Conservation (phyloP, 2,113 vertebrate genomes). For the Istiophorus platypterus region DNA sequence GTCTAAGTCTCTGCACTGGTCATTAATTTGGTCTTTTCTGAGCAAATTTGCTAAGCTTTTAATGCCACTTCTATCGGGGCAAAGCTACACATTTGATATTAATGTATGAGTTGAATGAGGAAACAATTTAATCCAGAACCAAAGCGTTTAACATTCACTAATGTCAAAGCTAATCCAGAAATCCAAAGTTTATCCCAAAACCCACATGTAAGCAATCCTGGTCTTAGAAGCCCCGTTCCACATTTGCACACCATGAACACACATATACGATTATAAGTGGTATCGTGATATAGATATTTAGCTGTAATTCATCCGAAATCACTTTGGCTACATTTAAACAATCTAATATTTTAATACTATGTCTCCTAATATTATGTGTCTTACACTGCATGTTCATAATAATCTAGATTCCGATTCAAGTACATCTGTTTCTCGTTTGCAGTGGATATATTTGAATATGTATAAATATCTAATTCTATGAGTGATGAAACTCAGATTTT, state of each 20-base stretch:
- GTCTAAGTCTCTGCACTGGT: slow-evolving; percentile 44
- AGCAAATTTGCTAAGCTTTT: slow-evolving; percentile 72
- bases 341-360: slow-evolving; percentile 58
- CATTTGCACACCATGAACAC: slow-evolving; percentile 23
- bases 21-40: slow-evolving; percentile 59
- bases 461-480: neutral
- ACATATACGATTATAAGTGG: slow-evolving; percentile 50
- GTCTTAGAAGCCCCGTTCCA: slow-evolving; percentile 13
- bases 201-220: slow-evolving; percentile 76
- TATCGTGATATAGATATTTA: slow-evolving; percentile 46
- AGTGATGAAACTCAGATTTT: neutral
- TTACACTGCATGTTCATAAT: neutral
- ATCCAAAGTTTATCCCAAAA: slow-evolving; percentile 78
- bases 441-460: neutral
- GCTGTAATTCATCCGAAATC: slow-evolving; percentile 64
- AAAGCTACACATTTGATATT: slow-evolving; percentile 70
- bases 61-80: slow-evolving; percentile 68
- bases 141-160: slow-evolving; percentile 72
- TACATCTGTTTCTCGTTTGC: slow-evolving; percentile 31
- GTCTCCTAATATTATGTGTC: slow-evolving; percentile 52
- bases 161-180: slow-evolving; percentile 78
- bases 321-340: slow-evolving; percentile 51
- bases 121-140: slow-evolving; percentile 75
- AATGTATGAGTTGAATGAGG: slow-evolving; percentile 68
- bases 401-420: slow-evolving; percentile 18